Evolutionary conservation across 2,888 invertebrate species (phyloP), one percentile per base, ranked within the genome.

Genomic region (Adelognathus sp.): DNA sequence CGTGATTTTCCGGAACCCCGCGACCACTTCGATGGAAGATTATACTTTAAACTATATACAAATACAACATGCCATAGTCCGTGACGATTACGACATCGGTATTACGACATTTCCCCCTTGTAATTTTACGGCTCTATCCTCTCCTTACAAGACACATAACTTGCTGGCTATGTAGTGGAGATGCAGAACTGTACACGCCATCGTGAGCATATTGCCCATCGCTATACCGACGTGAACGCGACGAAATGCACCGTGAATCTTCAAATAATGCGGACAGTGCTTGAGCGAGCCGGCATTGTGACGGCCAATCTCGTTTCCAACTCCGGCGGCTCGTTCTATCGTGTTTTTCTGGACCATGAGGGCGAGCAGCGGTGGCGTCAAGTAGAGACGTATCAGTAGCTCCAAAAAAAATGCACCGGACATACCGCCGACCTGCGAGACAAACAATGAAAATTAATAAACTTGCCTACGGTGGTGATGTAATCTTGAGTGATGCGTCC

Each of bases 211-310:
- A 87, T 97, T 97, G 72, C 96, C 96, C 90, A 96, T 94, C 11
- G 97, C 97, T 84, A 97, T 95, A 77, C 93, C 93, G 89, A 95
- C 95, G 92, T 97, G 97, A 66, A 95, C 94, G 46, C 94, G 93
- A 63, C 97, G 94, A 92, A 97, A 97, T 31, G 94, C 92, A 82
- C 93, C 94, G 87, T 97, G 94, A 14, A 97, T 94, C 86, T 94
- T 94, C 84, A 96, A 92, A 92, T 97, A 97, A 88, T 96, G 95
- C 0, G 96, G 96, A 88, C 97, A 97, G 87, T 95, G 94, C 16
- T 94, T 93, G 27, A 97, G 92, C 82, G 94, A 93, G 66, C 96
- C 96, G 29, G 95, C 93, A 50, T 95, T 92, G 84, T 96, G 93
- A 86, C 93, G 93, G 50, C 97, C 97, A 75, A 97, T 92, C 92